Evolutionary conservation across 2,888 invertebrate species (phyloP).

Genomic region (Iphiclides podalirius): DNA sequence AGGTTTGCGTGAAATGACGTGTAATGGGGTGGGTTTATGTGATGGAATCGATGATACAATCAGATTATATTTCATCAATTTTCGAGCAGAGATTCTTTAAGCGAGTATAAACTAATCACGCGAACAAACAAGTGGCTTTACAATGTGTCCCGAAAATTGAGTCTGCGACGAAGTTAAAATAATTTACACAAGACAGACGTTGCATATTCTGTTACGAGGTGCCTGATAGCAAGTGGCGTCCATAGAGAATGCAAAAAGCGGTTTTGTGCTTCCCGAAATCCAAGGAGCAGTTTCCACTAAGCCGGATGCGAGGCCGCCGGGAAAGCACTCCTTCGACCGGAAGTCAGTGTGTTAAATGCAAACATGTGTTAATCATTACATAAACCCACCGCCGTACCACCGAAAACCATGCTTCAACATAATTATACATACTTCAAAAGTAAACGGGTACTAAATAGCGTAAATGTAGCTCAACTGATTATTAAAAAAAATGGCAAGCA

Average conservation of each 20-base stretch:
- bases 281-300: conserved; percentile 38
- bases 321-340: conserved; percentile 45
- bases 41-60: conserved; percentile 36
- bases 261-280: conserved; percentile 36
- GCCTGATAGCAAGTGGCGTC: conserved; percentile 29
- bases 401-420: conserved; percentile 59
- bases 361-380: conserved; percentile 63
- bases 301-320: no score
- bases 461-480: not conserved
- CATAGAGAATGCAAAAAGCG: conserved; percentile 41
- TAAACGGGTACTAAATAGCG: not conserved
- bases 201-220: conserved; percentile 7
- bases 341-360: conserved; percentile 53
- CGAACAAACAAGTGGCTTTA: not conserved
- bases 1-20: conserved; percentile 35
- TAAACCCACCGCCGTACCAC: conserved; percentile 75
- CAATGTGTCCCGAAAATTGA: no score
- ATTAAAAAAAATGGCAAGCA: conserved; percentile 9
- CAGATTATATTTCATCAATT: conserved; percentile 32
- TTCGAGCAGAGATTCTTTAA: conserved; percentile 63
- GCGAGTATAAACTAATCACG: not conserved
- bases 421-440: conserved; percentile 28
- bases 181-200: not conserved
- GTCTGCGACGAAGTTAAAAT: not conserved
- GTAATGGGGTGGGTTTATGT: conserved; percentile 71